These are phyloP conservation scores for Quiscalus mexicanus DNA, from an alignment of 2,113 vertebrate species.

Conservation along the genomic window DNA sequence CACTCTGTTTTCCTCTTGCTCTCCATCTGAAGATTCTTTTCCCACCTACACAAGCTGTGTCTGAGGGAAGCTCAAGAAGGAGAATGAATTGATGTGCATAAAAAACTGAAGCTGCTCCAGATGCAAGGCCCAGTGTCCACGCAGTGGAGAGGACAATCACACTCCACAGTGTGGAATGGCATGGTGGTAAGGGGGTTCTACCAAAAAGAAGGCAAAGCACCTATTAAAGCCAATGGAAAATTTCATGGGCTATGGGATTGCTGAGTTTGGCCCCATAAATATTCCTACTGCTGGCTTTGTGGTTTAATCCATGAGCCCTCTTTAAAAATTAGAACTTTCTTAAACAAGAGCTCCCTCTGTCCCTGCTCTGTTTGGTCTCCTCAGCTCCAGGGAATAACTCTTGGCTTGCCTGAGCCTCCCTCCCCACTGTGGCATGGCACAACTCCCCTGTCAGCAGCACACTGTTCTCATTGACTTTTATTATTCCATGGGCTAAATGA, in stretches of 20 bases:
- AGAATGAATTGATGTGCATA: not conserved
- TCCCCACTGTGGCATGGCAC: not conserved
- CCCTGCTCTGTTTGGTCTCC: not conserved
- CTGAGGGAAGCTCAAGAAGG: not conserved
- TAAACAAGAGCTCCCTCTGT: not conserved
- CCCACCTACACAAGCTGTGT: not conserved
- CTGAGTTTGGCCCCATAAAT: not conserved
- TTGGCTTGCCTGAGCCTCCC: not conserved
- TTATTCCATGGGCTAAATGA: slow-evolving; percentile 2
- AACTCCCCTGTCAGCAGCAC: slow-evolving; percentile 11
- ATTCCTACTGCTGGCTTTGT: not conserved
- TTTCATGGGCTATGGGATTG: not conserved
- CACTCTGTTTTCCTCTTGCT: not conserved
- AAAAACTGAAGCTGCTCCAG: not conserved
- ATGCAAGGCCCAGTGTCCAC: not conserved
- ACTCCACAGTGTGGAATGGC: not conserved
- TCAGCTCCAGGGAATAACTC: not conserved
- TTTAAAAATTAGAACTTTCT: not conserved
- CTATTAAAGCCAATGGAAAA: not conserved
- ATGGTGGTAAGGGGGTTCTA: not conserved
- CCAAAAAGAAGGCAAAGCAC: not conserved
- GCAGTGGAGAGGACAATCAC: not conserved
- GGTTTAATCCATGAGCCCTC: not conserved
- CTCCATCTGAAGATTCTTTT: not conserved
- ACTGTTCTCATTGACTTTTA: slow-evolving; percentile 24